Evolutionary conservation across 2,113 vertebrate genomes (phyloP), one percentile per base, ranked within the genome.

Genomic region (Corythaeola cristata): DNA sequence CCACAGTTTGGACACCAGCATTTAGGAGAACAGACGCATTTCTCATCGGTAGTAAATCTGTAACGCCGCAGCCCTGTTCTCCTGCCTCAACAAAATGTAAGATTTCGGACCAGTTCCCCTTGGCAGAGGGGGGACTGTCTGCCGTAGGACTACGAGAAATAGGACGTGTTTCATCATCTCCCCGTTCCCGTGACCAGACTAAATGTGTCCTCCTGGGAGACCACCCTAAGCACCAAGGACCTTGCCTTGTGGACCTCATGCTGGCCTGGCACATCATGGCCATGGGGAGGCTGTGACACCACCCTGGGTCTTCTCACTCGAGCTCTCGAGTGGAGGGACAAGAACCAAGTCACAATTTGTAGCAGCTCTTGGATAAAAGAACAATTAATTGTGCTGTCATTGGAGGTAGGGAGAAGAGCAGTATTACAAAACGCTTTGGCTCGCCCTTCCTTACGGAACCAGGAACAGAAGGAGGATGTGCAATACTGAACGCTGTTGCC

Each of bases 21-120:
- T 20, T 49, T 6, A 66, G 55, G 50, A 90, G 68, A 69, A 59
- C 0, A 2, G 14, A n/a, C 4, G 12, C 1, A 3, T 39, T 66
- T 53, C 77, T 39, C 53, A 22, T 2, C 5, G 15, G 41, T 3
- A 41, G 35, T 6, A 49, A 58, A 87, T 23, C 13, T 60, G 67
- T 62, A 39, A 63, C 0, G 0, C 55, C 0, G 0, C 52, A 85
- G 63, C 62, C 44, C 15, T 26, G 27, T 71, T 27, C 41, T 83
- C 37, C 89, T 16, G 66, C 78, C 75, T 11, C 81, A 47, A 37
- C 28, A 81, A 32, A 71, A 81, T 1, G 2, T 5, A 62, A 33
- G 9, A 49, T 58, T 16, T 82, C 64, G 59, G 78, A 47, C 17
- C 1, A 4, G n/a, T 37, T 78, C 69, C 39, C 69, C 62, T 58